A percentile compares a stretch with the other conserved stretches of the same genome.
Conservation (phyloP, 2,888 invertebrate genomes). For the Campopleginae sp. region DNA sequence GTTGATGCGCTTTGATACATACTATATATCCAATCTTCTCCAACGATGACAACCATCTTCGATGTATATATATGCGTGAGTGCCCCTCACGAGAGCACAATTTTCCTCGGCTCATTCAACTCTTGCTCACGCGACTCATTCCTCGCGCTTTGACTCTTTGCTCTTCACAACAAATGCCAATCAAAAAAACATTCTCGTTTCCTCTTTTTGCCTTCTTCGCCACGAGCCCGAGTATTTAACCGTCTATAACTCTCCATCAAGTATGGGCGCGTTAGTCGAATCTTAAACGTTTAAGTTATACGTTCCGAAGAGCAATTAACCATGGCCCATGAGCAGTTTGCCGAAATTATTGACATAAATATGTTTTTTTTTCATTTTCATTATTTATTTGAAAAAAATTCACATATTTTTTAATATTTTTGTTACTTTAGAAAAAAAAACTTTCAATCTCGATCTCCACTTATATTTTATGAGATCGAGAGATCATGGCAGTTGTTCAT, state of each 20-base stretch:
- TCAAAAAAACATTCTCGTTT: slow-evolving; percentile 21
- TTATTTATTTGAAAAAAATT: too few relatives aligned
- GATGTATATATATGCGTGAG: background rate
- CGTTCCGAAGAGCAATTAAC: slow-evolving; percentile 33
- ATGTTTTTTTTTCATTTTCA: slow-evolving; percentile 4
- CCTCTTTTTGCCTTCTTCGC: background rate
- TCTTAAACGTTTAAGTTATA: slow-evolving; percentile 43
- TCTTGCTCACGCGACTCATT: slow-evolving; percentile 16
- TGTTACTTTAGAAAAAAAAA: too few relatives aligned
- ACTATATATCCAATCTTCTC: slow-evolving; percentile 4
- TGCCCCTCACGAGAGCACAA: slow-evolving; percentile 16
- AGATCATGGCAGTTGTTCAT: too few relatives aligned
- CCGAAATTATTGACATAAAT: slow-evolving; percentile 2
- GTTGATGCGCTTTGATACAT: slow-evolving; percentile 33
- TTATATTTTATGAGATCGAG: too few relatives aligned
- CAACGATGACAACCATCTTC: slow-evolving; percentile 45
- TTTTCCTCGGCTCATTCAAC: slow-evolving; percentile 21
- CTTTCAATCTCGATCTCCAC: too few relatives aligned
- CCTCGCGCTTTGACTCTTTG: slow-evolving; percentile 16
- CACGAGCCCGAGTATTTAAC: slow-evolving; percentile 55
- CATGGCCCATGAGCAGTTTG: slow-evolving; percentile 46
- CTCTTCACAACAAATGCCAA: slow-evolving; percentile 42
- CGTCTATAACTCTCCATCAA: slow-evolving; percentile 48
- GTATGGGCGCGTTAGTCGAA: slow-evolving; percentile 13
- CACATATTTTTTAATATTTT: too few relatives aligned